Conservation (phyloP, 2,113 vertebrate species). For the Falcunculus frontatus region DNA sequence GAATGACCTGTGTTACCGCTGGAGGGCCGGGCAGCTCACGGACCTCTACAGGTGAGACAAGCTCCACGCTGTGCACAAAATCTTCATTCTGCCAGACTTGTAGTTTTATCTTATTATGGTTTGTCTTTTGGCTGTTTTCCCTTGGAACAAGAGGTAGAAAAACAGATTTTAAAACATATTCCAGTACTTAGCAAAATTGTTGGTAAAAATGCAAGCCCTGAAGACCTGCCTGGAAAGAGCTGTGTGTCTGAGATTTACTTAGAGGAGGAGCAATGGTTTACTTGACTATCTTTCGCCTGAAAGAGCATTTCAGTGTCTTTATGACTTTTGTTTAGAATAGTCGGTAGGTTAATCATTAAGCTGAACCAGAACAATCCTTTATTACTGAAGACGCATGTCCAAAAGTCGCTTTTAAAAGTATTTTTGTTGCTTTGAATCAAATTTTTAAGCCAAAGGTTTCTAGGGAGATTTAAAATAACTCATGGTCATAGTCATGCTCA, state of each 20-base stretch:
- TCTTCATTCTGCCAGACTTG: neutral
- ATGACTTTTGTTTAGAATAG: neutral
- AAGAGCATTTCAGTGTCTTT: neutral
- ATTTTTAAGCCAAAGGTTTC: neutral
- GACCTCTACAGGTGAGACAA: constrained; percentile 87
- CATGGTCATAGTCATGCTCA: neutral
- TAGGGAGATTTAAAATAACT: neutral
- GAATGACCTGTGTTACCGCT: constrained; percentile 79
- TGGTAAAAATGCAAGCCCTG: neutral
- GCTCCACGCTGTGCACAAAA: accelerated
- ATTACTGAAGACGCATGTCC: neutral
- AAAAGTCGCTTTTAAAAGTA: neutral
- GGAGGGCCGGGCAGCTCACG: constrained; percentile 69
- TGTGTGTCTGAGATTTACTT: neutral
- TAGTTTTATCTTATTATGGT: neutral
- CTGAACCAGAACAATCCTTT: neutral
- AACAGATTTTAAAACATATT: neutral
- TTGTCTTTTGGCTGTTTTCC: neutral
- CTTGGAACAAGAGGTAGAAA: neutral
- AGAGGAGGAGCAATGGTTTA: neutral
- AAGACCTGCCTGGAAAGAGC: neutral
- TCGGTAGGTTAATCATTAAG: neutral
- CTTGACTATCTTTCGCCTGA: neutral
- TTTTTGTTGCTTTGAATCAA: neutral
- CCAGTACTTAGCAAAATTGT: neutral